Evolutionary conservation across 2,113 vertebrate species (phyloP).

Genomic region (Tautogolabrus adspersus): DNA sequence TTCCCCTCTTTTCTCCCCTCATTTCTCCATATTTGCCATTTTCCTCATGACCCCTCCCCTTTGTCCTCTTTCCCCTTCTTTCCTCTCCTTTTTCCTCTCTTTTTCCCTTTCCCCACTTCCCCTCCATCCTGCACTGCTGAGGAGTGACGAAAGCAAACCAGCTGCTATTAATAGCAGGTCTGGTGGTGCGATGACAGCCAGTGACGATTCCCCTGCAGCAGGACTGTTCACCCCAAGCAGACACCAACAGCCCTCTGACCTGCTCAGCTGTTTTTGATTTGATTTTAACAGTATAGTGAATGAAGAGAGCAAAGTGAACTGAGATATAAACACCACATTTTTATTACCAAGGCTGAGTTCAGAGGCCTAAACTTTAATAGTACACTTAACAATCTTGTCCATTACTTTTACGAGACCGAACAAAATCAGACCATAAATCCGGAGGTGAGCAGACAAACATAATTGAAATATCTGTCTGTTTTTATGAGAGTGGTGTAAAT

Average conservation of each 20-base stretch:
- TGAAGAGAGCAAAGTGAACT: neutral
- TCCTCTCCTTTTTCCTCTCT: neutral
- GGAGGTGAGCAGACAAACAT: constrained; percentile 4
- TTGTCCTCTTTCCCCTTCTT: constrained; percentile 4
- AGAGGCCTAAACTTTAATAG: constrained; percentile 20
- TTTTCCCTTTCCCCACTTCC: neutral
- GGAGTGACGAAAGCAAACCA: constrained; percentile 75
- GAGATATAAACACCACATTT: constrained; percentile 19
- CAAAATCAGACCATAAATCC: constrained; percentile 32
- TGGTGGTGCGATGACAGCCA: constrained; percentile 66
- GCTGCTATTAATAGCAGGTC: constrained; percentile 77
- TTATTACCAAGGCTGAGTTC: neutral
- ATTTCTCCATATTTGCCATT: constrained; percentile 5
- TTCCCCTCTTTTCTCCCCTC: constrained; percentile 31
- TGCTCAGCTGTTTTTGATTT: constrained; percentile 29
- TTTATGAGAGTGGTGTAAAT: constrained; percentile 17
- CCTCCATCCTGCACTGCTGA: constrained; percentile 25
- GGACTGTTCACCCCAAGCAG: constrained; percentile 17
- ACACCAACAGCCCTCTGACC: constrained; percentile 39
- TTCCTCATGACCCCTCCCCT: neutral
- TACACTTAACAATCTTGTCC: constrained; percentile 15
- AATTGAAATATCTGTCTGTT: constrained; percentile 21
- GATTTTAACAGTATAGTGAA: neutral
- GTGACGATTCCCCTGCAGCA: constrained; percentile 55
- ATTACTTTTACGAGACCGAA: constrained; percentile 34